Evolutionary conservation across 2,797 vertebrate genomes (phyloP).

Genomic region (Peromyscus nudipes): DNA sequence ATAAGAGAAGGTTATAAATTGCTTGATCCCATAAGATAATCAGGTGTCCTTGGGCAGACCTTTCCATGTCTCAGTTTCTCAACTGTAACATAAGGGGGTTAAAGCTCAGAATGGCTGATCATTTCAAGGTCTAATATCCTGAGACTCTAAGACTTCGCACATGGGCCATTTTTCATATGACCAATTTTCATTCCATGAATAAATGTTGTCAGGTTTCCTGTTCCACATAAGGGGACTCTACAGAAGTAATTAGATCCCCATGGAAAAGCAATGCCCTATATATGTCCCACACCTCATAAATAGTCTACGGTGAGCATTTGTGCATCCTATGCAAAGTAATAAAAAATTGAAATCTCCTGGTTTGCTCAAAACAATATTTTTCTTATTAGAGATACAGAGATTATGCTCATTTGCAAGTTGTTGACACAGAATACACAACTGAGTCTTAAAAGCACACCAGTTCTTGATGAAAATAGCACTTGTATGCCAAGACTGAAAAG

Average conservation of each 20-base stretch:
- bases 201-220: slow-evolving; percentile 72
- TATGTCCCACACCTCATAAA: slow-evolving; percentile 58
- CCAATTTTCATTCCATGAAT: slow-evolving; percentile 73
- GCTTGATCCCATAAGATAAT: slow-evolving; percentile 67
- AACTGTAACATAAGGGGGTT: slow-evolving; percentile 19
- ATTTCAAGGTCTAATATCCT: slow-evolving; percentile 61
- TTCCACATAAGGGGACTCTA: slow-evolving; percentile 45
- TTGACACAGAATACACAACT: slow-evolving; percentile 32
- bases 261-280: slow-evolving; percentile 61
- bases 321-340: slow-evolving; percentile 59
- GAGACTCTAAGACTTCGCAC: slow-evolving; percentile 60
- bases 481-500: neutral
- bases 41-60: slow-evolving; percentile 69
- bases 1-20: slow-evolving; percentile 73
- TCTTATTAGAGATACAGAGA: slow-evolving; percentile 49
- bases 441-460: slow-evolving; percentile 22
- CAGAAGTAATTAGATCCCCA: slow-evolving; percentile 73
- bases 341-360: slow-evolving; percentile 61
- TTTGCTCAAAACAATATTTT: slow-evolving; percentile 44
- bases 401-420: slow-evolving; percentile 22
- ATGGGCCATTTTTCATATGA: slow-evolving; percentile 67
- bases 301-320: slow-evolving; percentile 49
- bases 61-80: slow-evolving; percentile 62
- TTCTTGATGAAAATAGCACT: slow-evolving; percentile 50
- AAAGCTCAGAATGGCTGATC: slow-evolving; percentile 47